These are phyloP conservation scores for Agriopis aurantiaria DNA, from an alignment of 2,888 invertebrate species.

Conservation along the genomic window DNA sequence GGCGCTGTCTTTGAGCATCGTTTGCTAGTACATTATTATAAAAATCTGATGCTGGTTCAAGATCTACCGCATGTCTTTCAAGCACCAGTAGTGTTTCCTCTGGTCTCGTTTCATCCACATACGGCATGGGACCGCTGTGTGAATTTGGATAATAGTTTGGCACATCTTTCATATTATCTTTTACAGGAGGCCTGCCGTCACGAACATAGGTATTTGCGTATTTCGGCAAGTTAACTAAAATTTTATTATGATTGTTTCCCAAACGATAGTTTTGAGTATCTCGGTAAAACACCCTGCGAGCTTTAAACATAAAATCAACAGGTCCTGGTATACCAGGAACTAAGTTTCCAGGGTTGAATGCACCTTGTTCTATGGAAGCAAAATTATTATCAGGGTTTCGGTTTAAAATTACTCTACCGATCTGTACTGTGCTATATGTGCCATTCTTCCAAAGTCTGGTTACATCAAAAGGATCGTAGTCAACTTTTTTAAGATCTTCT, in stretches of 20 bases:
- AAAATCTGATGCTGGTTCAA: constrained; percentile 89
- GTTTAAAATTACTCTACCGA: constrained; percentile 65
- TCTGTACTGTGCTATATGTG: constrained; percentile 61
- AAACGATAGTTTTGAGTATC: constrained; percentile 70
- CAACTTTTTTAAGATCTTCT: constrained; percentile 55
- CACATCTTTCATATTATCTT: constrained; percentile 92
- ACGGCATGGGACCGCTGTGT: constrained; percentile 92
- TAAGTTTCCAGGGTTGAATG: constrained; percentile 67
- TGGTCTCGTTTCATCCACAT: constrained; percentile 74
- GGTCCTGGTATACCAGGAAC: constrained; percentile 76
- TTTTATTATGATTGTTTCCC: constrained; percentile 66
- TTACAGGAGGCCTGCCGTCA: constrained; percentile 88
- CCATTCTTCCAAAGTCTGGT: constrained; percentile 70
- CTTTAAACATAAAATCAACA: constrained; percentile 63
- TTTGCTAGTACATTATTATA: constrained; percentile 87
- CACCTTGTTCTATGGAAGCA: constrained; percentile 60
- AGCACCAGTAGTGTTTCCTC: constrained; percentile 42
- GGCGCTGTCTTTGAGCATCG: constrained; percentile 42
- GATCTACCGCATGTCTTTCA: constrained; percentile 36
- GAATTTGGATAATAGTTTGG: constrained; percentile 98
- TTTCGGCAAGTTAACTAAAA: constrained; percentile 64
- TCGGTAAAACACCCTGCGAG: constrained; percentile 61
- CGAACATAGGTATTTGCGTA: constrained; percentile 63
- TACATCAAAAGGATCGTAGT: constrained; percentile 72
- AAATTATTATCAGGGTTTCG: constrained; percentile 66